These are phyloP conservation scores for Ctenopoma multispine DNA, from an alignment of 2,797 vertebrate species.

Conservation along the genomic window DNA sequence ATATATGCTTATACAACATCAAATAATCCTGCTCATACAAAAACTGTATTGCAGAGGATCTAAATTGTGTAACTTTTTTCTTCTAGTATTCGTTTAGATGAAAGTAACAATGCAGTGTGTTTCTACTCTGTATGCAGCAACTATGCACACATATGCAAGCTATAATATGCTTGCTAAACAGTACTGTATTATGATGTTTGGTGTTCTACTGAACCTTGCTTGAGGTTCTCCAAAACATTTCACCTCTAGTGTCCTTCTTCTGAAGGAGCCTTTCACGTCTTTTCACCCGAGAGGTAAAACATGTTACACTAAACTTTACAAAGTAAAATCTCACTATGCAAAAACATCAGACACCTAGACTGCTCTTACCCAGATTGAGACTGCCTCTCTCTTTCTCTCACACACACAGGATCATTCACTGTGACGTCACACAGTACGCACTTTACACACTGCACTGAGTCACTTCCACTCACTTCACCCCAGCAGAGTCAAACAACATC, in stretches of 20 bases:
- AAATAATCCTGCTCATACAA: no score
- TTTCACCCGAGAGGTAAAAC: neutral
- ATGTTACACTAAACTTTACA: neutral
- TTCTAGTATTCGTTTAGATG: no score
- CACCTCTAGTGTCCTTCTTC: no score
- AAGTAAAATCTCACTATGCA: conserved; percentile 13
- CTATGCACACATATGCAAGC: no score
- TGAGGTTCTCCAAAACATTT: neutral
- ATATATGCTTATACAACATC: no score
- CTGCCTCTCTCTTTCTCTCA: conserved; percentile 1
- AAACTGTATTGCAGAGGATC: no score
- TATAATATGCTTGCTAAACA: neutral
- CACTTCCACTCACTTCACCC: conserved; percentile 69
- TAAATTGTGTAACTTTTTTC: no score
- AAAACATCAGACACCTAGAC: conserved; percentile 11
- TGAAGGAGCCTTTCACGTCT: no score
- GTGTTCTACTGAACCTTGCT: neutral
- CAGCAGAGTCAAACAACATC: conserved; percentile 63
- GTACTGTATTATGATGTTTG: neutral
- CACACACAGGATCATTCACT: conserved; percentile 26
- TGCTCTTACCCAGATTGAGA: conserved; percentile 9
- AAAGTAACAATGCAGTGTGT: no score
- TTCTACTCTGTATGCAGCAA: no score
- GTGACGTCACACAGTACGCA: conserved; percentile 65
- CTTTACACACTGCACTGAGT: conserved; percentile 68